Evolutionary conservation across 2,113 vertebrate species (phyloP).

Genomic region (Esox niger): DNA sequence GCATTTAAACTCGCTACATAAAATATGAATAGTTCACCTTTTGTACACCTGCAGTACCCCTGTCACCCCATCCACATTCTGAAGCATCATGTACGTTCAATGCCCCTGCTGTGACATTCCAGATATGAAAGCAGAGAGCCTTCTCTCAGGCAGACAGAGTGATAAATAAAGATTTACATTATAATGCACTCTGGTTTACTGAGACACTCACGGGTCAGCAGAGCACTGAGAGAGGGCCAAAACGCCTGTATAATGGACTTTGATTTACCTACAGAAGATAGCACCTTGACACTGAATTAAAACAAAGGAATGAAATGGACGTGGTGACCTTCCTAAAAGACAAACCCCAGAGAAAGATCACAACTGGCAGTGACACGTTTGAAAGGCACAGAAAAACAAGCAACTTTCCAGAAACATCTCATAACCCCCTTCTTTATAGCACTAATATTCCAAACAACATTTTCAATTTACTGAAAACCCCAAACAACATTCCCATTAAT

Average conservation of each 20-base stretch:
- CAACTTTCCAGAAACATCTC: not conserved
- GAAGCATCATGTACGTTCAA: not conserved
- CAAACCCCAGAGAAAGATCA: slow-evolving; percentile 4
- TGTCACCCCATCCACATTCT: not conserved
- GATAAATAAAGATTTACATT: slow-evolving; percentile 39
- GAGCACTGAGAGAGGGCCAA: not conserved
- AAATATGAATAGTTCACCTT: no score
- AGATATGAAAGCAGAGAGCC: slow-evolving; percentile 6
- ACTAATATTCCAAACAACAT: not conserved
- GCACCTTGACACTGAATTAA: slow-evolving; percentile 25
- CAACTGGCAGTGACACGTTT: not conserved
- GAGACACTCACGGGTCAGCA: slow-evolving; percentile 27
- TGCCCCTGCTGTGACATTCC: not conserved
- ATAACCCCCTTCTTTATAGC: no score
- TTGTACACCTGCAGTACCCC: not conserved
- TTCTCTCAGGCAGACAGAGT: not conserved
- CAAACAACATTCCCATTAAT: not conserved
- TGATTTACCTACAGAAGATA: slow-evolving; percentile 25
- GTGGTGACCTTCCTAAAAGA: slow-evolving; percentile 32
- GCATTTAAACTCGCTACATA: no score
- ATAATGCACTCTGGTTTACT: slow-evolving; percentile 29
- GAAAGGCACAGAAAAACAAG: not conserved
- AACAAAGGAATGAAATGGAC: slow-evolving; percentile 28
- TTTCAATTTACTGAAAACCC: not conserved
- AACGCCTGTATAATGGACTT: slow-evolving; percentile 21